These are phyloP conservation scores for Hololepta plana DNA, from an alignment of 2,888 invertebrate genomes.

Conservation along the genomic window DNA sequence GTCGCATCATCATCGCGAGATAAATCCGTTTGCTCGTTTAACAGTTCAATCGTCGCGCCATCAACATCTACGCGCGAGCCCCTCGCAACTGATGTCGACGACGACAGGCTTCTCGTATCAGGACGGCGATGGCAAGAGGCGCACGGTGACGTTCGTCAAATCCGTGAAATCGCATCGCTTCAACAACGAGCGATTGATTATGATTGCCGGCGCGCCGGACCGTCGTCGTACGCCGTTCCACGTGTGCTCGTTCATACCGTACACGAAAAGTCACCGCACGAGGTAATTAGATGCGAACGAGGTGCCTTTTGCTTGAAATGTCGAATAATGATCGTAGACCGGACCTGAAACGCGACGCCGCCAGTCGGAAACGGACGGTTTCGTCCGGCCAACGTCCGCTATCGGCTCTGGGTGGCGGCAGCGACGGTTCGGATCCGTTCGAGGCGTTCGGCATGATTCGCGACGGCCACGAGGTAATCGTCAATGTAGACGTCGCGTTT, in stretches of 20 bases:
- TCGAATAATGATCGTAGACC: conserved; percentile 24
- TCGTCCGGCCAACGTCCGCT: conserved; percentile 67
- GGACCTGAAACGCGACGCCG: conserved; percentile 52
- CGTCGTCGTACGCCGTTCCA: conserved; percentile 72
- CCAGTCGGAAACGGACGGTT: conserved; percentile 55
- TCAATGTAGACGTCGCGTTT: conserved; percentile 1
- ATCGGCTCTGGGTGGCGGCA: conserved; percentile 65
- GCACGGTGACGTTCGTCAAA: conserved; percentile 26
- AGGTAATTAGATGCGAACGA: conserved; percentile 7
- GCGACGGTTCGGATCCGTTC: conserved; percentile 71
- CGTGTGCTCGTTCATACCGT: conserved; percentile 76
- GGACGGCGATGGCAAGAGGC: too few relatives aligned
- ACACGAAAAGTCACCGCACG: conserved; percentile 30
- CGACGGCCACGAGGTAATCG: conserved; percentile 48
- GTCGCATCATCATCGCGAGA: too few relatives aligned
- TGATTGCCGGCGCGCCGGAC: conserved; percentile 59
- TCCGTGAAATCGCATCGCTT: conserved; percentile 47
- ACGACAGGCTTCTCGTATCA: too few relatives aligned
- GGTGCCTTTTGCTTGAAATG: neutral
- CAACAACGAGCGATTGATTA: conserved; percentile 63
- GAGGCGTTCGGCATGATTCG: conserved; percentile 66
- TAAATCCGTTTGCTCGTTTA: too few relatives aligned
- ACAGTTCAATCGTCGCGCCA: conserved; percentile 21
- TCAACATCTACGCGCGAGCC: conserved; percentile 35
- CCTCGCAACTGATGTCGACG: conserved; percentile 18